These are phyloP conservation scores for Azorinus chamasolen DNA, from an alignment of 2,888 invertebrate species.

Conservation along the genomic window DNA sequence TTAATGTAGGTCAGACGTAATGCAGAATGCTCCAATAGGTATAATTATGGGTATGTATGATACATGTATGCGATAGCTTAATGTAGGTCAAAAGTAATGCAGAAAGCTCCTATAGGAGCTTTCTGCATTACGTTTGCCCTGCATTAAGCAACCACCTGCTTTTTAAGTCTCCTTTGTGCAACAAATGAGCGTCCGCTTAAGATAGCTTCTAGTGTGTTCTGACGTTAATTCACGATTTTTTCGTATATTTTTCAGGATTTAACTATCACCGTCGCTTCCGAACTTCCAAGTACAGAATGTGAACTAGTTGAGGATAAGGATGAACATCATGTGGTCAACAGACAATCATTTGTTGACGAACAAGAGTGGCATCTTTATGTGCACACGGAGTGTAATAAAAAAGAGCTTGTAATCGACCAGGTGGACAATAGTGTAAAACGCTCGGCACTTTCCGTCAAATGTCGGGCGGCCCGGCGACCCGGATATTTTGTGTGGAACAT, in stretches of 20 bases:
- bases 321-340: slow-evolving; percentile 82
- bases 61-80: too few relatives aligned
- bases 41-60: too few relatives aligned
- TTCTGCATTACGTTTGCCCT: too few relatives aligned
- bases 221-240: too few relatives aligned
- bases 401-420: slow-evolving; percentile 83
- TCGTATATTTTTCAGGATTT: slow-evolving; percentile 76
- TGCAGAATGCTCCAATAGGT: too few relatives aligned
- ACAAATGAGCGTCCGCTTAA: too few relatives aligned
- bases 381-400: slow-evolving; percentile 82
- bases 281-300: slow-evolving; percentile 79
- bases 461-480: slow-evolving; percentile 84
- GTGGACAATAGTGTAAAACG: slow-evolving; percentile 83
- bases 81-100: too few relatives aligned
- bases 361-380: slow-evolving; percentile 85
- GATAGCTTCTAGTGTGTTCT: too few relatives aligned
- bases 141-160: too few relatives aligned
- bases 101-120: too few relatives aligned
- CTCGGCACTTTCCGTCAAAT: slow-evolving; percentile 84
- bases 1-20: too few relatives aligned
- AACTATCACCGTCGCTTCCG: slow-evolving; percentile 83
- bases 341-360: slow-evolving; percentile 84
- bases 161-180: too few relatives aligned
- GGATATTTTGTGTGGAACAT: slow-evolving; percentile 86
- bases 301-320: slow-evolving; percentile 81